Base-by-base conservation (phyloP, 1,140 invertebrate species). In the Temnothorax curvispinosus region DNA sequence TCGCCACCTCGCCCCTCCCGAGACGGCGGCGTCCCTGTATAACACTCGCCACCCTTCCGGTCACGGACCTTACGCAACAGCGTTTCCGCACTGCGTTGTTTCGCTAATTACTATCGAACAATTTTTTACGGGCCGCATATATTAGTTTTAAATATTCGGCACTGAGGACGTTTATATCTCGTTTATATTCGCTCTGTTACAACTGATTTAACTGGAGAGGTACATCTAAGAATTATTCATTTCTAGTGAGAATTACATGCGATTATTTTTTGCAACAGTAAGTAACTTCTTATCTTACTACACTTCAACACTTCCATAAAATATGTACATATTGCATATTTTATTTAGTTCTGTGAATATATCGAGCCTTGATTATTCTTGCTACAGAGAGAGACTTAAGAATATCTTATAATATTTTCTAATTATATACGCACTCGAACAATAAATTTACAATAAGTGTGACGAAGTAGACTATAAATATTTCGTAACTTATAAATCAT, bases 31-130 rank as follows among this genome's bases (percentile, higher is more conserved):
- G 27, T 27, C 54, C 52, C 35, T 67, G 62, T 27, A 27, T 27
- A 56, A 54, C 60, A 21, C 11, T 62, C 62, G 60, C 58, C 52
- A 52, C 56, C 71, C 75, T 65, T 75, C 77, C 44, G 65, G 32
- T 78, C 77, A 71, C 11, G n/a, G 64, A 80, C 85, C 56, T 89
- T 80, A 72, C 78, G 44, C 77, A 84, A 87, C 72, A 72, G 52
- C 54, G 54, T 56, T 77, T 38, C 21, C n/a, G 50, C 52, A 9
- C 78, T 38, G 15, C 32, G 54, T 74, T 27, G 2, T 84, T 75
- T 60, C 32, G 54, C 54, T 75, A 75, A 84, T 84, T 84, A 7
- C 13, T 47, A 47, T 74, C 27, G 27, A 56, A 21, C n/a, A 18
- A 27, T 54, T 9, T 50, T 75, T 50, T 21, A 8, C 8, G 18